phyloP scores from a whole-genome alignment of 2,113 vertebrate species.

The Triplophysa siluroides region DNA sequence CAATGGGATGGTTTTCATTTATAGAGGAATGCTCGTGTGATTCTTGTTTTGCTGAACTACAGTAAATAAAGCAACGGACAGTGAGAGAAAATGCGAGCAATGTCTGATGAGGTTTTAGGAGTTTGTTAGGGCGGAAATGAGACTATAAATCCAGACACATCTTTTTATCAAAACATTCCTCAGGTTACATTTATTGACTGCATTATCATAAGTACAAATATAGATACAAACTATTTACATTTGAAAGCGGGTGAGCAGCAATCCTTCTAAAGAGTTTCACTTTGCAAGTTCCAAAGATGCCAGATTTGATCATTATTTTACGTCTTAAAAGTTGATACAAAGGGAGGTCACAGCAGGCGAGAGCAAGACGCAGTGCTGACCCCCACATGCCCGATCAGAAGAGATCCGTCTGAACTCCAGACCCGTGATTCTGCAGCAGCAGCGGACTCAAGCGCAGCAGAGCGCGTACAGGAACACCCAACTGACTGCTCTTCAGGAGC shows the following conservation, averaged over 20 bases:
- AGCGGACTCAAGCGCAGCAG: conserved; percentile 83
- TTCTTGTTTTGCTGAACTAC: conserved; percentile 37
- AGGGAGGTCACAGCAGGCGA: background rate
- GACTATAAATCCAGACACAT: background rate
- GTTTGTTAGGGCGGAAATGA: background rate
- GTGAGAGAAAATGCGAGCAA: background rate
- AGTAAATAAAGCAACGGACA: background rate
- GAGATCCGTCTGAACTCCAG: background rate
- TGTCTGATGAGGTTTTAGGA: background rate
- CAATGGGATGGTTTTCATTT: conserved; percentile 68
- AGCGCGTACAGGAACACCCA: conserved; percentile 85
- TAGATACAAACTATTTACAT: conserved; percentile 48
- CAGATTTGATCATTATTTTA: background rate
- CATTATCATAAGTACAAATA: conserved; percentile 42
- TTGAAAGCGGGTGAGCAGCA: background rate
- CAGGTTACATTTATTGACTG: conserved; percentile 41
- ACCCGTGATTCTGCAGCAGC: conserved; percentile 66
- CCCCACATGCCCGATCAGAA: background rate
- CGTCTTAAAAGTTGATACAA: background rate
- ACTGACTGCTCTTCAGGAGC: conserved; percentile 77
- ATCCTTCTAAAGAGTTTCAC: background rate
- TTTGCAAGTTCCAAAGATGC: background rate
- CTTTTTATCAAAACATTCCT: conserved; percentile 19
- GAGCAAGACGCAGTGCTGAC: background rate
- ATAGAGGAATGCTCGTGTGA: conserved; percentile 62